Percentiles rank a stretch among this genome's conserved stretches.
phyloP scores from a whole-genome alignment of 23 tunicate species.

The Trididemnum nubilum region DNA sequence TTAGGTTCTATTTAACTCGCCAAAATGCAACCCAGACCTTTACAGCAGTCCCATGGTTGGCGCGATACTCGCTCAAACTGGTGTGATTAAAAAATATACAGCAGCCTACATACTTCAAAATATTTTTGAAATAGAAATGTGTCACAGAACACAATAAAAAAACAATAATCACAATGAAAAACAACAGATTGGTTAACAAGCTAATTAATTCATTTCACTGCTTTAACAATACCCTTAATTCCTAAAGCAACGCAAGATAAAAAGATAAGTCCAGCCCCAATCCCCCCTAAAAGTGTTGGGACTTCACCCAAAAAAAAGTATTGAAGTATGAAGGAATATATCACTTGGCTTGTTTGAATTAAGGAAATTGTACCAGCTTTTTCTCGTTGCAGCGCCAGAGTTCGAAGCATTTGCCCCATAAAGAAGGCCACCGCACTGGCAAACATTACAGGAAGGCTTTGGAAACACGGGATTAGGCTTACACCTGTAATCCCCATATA shows the following conservation, averaged over 20 bases:
- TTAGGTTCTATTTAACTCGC: too few species aligned
- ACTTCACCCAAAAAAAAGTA: background rate
- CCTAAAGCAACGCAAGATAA: slow-evolving; percentile 4
- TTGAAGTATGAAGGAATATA: slow-evolving; percentile 27
- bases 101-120: too few species aligned
- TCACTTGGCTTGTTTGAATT: slow-evolving; percentile 21
- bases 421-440: background rate
- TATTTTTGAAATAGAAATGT: too few species aligned
- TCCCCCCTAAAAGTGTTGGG: background rate
- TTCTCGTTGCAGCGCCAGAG: slow-evolving; percentile 40
- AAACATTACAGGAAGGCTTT: background rate
- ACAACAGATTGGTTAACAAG: background rate
- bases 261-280: slow-evolving; percentile 33
- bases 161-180: background rate
- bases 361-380: slow-evolving; percentile 27
- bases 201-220: background rate
- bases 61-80: too few species aligned
- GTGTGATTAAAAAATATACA: too few species aligned
- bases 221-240: slow-evolving; percentile 1
- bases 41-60: too few species aligned
- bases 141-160: too few species aligned
- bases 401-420: background rate
- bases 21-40: too few species aligned
- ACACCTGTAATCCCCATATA: background rate
- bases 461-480: background rate